Base-by-base conservation (phyloP, 1,140 invertebrate species). In the Chironomus striatipennis region DNA sequence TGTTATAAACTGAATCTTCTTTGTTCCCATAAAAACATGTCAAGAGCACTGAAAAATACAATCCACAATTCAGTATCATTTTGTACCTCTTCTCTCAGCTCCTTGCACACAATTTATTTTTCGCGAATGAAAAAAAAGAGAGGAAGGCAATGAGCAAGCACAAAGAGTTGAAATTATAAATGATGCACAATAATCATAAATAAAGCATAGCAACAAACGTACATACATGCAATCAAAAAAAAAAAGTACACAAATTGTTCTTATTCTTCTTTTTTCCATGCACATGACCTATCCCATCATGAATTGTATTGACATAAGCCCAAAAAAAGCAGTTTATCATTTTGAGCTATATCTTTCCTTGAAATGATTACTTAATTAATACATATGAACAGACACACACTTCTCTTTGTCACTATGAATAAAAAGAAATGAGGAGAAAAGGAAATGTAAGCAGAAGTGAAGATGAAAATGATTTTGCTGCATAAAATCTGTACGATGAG, bases 181-280 rank as follows among this genome's bases (percentile, higher is more conserved):
- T 57, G 47, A 57, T 57, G 47, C 47, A 57, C 47, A 57, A 57
- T 57, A 57, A 57, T 57, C 47, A 57, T 57, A 57, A 57, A 57
- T 57, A 57, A 57, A 57, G 47, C 47, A 57, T 57, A 57, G 47
- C 47, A 57, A 57, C 47, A 57, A 57, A n/a, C 47, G 47, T n/a
- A 57, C 47, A 57, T 57, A n/a, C 47, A 57, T 34, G 24, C 24
- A 34, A 34, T 34, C 24, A 34, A 34, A 34, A 34, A 57, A 47
- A 57, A 47, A 57, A 57, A 57, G 47, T n/a, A 57, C 47, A 57
- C 47, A 57, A 57, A 57, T 57, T 57, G n/a, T 57, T 57, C 47
- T 57, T n/a, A 57, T 57, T 57, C 47, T 57, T 57, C 15, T 47
- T 47, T 47, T 47, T 57, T 57, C n/a, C 47, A 57, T 57, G 12